Conservation (phyloP, 2,888 invertebrate species). For the Pristionchus japonicus region DNA sequence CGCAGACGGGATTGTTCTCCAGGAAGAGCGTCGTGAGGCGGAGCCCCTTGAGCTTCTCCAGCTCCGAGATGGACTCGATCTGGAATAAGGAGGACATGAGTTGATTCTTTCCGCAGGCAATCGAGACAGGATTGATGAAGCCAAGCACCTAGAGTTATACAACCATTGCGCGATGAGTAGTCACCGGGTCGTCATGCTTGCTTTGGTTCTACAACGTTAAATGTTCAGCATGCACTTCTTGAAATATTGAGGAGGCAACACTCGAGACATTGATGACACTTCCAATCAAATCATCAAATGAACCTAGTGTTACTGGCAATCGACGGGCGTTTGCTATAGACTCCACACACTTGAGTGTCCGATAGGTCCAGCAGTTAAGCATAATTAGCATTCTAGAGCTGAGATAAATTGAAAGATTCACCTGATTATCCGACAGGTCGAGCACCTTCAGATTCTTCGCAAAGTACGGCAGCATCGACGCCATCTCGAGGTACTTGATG, state of each 20-base stretch:
- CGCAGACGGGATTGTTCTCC: constrained; percentile 70
- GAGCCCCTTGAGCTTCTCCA: constrained; percentile 59
- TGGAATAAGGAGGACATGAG: constrained; percentile 50
- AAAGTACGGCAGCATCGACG: constrained; percentile 61
- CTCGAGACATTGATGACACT: not conserved
- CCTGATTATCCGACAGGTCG: constrained; percentile 71
- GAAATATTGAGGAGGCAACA: too few relatives aligned
- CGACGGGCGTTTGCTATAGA: constrained; percentile 59
- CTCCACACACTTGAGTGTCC: constrained; percentile 68
- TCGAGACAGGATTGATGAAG: too few relatives aligned
- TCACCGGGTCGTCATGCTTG: too few relatives aligned
- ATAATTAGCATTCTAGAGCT: constrained; percentile 65
- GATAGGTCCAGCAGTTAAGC: constrained; percentile 69
- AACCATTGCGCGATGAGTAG: too few relatives aligned
- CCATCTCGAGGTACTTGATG: constrained; percentile 63
- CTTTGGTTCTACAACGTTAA: not conserved
- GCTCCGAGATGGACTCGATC: constrained; percentile 63
- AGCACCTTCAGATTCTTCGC: constrained; percentile 67
- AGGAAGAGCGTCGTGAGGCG: constrained; percentile 62
- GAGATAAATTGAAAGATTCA: too few relatives aligned
- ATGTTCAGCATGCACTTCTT: not conserved
- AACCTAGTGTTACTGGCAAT: too few relatives aligned
- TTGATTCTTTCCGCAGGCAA: constrained; percentile 48
- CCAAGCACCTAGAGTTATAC: too few relatives aligned
- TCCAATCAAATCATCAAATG: not conserved